phyloP scores from a whole-genome alignment of 2,113 vertebrate genomes.

The Paradoxurus hermaphroditus region DNA sequence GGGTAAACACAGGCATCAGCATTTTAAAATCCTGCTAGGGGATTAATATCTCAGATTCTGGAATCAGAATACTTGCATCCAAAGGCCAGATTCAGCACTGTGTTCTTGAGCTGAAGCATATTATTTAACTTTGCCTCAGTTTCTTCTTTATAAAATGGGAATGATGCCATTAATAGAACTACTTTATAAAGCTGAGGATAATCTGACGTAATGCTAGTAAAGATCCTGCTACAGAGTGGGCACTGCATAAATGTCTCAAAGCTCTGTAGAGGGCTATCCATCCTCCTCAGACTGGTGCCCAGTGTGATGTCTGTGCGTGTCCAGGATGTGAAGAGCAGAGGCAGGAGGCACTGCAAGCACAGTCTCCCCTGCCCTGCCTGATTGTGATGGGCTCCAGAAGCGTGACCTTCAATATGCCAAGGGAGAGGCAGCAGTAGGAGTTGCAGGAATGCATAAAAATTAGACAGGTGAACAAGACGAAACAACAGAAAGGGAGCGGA shows the following conservation, averaged over 20 bases:
- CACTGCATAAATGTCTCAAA: background rate
- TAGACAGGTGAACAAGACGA: background rate
- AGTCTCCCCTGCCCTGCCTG: background rate
- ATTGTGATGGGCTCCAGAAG: background rate
- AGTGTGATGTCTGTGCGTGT: background rate
- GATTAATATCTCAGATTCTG: background rate
- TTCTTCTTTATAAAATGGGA: background rate
- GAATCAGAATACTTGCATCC: background rate
- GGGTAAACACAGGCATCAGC: background rate
- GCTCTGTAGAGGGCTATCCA: background rate
- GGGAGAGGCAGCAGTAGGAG: background rate
- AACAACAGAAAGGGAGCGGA: background rate
- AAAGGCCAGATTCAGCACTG: background rate
- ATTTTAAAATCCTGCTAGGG: background rate
- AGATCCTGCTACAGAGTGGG: background rate
- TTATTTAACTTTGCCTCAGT: background rate
- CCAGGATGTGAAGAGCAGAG: too few species aligned
- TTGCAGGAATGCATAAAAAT: background rate
- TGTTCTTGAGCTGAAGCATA: background rate
- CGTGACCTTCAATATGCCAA: background rate
- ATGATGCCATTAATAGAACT: background rate
- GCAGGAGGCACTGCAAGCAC: accelerated
- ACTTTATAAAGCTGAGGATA: background rate
- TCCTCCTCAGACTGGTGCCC: background rate
- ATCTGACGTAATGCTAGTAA: background rate